Evolutionary conservation across 2,797 vertebrate genomes (phyloP).

Genomic region (Pseudochromis fuscus): DNA sequence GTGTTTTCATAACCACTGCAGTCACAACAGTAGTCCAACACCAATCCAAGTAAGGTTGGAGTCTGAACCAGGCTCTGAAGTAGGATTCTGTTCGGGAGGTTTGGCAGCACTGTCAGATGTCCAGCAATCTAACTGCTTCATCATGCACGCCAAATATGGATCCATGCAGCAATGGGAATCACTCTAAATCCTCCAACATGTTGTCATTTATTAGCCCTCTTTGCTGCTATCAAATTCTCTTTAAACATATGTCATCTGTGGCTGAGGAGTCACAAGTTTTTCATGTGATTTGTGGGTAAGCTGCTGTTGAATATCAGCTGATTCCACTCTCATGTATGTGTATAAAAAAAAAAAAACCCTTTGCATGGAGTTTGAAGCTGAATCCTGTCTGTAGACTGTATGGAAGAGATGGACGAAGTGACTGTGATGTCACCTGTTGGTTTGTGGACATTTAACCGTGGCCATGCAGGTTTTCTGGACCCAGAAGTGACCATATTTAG

Average conservation of each 20-base stretch:
- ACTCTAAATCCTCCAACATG: conserved; percentile 18
- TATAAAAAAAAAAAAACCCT: neutral
- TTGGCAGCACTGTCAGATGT: conserved; percentile 1
- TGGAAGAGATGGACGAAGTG: too few relatives aligned
- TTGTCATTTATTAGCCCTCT: conserved; percentile 15
- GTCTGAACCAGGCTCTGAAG: neutral
- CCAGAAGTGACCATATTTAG: too few relatives aligned
- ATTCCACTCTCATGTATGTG: neutral
- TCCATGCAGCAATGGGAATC: too few relatives aligned
- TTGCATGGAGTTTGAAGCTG: neutral
- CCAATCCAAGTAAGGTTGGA: neutral
- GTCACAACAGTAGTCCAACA: neutral
- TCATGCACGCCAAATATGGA: too few relatives aligned
- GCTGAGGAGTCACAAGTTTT: too few relatives aligned
- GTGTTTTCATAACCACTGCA: neutral
- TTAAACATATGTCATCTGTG: too few relatives aligned
- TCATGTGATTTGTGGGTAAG: too few relatives aligned
- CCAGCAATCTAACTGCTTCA: neutral
- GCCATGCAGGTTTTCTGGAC: too few relatives aligned
- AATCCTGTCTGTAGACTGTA: too few relatives aligned
- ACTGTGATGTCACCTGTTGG: too few relatives aligned
- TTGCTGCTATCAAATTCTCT: neutral
- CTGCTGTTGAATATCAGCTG: too few relatives aligned
- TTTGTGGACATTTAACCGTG: too few relatives aligned
- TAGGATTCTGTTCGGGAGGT: neutral